Percentiles rank a stretch among this genome's conserved stretches.
These are phyloP conservation scores for Clarias gariepinus DNA, from an alignment of 2,113 vertebrate genomes.

Conservation along the genomic window DNA sequence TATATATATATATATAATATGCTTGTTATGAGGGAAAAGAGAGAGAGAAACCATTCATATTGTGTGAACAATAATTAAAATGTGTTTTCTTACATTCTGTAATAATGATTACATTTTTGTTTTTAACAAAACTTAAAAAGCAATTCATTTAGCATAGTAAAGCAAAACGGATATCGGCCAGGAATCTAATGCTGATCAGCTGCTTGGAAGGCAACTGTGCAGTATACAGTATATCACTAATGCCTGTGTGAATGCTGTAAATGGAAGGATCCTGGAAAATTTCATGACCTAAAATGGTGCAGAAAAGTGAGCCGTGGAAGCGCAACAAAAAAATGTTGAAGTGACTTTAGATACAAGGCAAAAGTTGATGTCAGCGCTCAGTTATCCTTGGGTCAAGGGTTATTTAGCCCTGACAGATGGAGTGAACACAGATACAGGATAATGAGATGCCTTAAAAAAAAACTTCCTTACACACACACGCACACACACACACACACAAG, in stretches of 20 bases:
- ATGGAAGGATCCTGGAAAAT: background rate
- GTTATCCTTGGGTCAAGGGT: background rate
- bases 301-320: background rate
- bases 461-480: background rate
- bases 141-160: background rate
- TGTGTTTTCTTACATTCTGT: no score
- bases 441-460: background rate
- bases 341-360: background rate
- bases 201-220: slow-evolving; percentile 62
- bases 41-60: background rate
- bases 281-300: background rate
- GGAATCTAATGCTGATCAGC: slow-evolving; percentile 46
- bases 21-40: background rate
- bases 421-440: background rate
- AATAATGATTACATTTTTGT: no score
- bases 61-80: background rate
- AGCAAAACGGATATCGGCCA: slow-evolving; percentile 43
- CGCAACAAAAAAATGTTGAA: background rate
- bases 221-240: slow-evolving; percentile 61
- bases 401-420: background rate
- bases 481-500: no score
- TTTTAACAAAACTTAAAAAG: background rate
- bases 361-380: background rate
- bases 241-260: background rate
- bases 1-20: no score